phyloP scores from a whole-genome alignment of 2,888 invertebrate species.

The Patella caerulea region DNA sequence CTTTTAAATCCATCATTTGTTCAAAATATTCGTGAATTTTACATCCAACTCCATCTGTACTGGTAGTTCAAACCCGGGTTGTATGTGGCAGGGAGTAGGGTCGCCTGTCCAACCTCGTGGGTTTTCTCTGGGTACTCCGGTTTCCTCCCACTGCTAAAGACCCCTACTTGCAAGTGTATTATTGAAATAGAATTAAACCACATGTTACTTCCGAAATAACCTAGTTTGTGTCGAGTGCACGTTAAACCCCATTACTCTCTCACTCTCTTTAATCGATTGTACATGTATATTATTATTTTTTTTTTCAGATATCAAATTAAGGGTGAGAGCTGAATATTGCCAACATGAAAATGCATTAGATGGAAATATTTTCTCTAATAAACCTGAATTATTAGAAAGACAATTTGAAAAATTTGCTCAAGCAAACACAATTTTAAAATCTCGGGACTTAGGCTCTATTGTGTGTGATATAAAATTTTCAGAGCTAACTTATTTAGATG shows the following conservation, averaged over 20 bases:
- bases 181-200: too few relatives aligned
- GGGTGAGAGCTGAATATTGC: conserved; percentile 65
- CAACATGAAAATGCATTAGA: conserved; percentile 59
- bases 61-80: too few relatives aligned
- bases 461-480: conserved; percentile 70
- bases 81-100: too few relatives aligned
- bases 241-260: background rate
- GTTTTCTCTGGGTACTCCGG: too few relatives aligned
- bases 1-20: too few relatives aligned
- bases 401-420: conserved; percentile 67
- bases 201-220: too few relatives aligned
- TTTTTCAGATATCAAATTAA: conserved; percentile 61
- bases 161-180: too few relatives aligned
- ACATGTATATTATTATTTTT: background rate
- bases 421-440: conserved; percentile 64
- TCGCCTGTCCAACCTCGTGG: too few relatives aligned
- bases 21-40: too few relatives aligned
- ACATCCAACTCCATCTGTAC: too few relatives aligned
- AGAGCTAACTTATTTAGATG: conserved; percentile 68
- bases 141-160: too few relatives aligned
- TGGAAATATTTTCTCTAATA: conserved; percentile 61
- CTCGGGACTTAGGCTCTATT: conserved; percentile 67
- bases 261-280: background rate
- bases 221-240: too few relatives aligned
- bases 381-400: conserved; percentile 59